A percentile compares a stretch with the other conserved stretches of the same genome.
Conservation (phyloP, 2,888 invertebrate species). For the Scelioninae gen. 1 region DNA sequence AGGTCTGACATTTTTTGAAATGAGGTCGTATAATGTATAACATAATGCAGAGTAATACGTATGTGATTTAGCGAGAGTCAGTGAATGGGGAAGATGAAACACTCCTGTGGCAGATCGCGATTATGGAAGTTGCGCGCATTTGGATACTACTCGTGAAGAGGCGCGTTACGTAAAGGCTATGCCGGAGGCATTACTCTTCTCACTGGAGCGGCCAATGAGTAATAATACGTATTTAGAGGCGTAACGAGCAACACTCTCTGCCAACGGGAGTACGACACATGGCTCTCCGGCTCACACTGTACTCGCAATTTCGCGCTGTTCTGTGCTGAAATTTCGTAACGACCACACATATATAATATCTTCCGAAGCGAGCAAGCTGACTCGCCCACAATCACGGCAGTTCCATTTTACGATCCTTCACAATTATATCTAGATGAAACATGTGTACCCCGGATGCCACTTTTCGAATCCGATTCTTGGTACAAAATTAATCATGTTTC, state of each 20-base stretch:
- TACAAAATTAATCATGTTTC: slow-evolving; percentile 14
- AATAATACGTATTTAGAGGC: slow-evolving; percentile 70
- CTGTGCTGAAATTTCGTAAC: slow-evolving; percentile 67
- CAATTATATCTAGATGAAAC: slow-evolving; percentile 34
- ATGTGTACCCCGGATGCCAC: slow-evolving; percentile 18
- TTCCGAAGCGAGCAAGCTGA: slow-evolving; percentile 50
- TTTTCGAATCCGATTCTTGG: slow-evolving; percentile 12
- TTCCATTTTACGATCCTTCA: slow-evolving; percentile 54
- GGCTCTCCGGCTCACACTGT: slow-evolving; percentile 52
- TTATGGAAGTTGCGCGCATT: slow-evolving; percentile 64
- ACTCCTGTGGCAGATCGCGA: slow-evolving; percentile 60
- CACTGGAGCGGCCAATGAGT: slow-evolving; percentile 68
- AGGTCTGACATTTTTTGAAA: slow-evolving; percentile 31
- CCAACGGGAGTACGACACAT: slow-evolving; percentile 67
- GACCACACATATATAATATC: slow-evolving; percentile 59
- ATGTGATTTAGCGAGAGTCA: slow-evolving; percentile 58
- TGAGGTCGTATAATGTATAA: slow-evolving; percentile 35
- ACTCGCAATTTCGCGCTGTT: slow-evolving; percentile 64
- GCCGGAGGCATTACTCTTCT: slow-evolving; percentile 68
- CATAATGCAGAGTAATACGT: slow-evolving; percentile 53
- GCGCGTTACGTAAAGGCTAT: slow-evolving; percentile 66
- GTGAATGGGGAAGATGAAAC: slow-evolving; percentile 62
- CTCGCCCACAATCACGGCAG: slow-evolving; percentile 55
- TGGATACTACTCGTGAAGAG: slow-evolving; percentile 61
- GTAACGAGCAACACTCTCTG: slow-evolving; percentile 70